A percentile compares a stretch with the other conserved stretches of the same genome.
Conservation (phyloP, 2,888 invertebrate genomes). For the Hololepta plana region DNA sequence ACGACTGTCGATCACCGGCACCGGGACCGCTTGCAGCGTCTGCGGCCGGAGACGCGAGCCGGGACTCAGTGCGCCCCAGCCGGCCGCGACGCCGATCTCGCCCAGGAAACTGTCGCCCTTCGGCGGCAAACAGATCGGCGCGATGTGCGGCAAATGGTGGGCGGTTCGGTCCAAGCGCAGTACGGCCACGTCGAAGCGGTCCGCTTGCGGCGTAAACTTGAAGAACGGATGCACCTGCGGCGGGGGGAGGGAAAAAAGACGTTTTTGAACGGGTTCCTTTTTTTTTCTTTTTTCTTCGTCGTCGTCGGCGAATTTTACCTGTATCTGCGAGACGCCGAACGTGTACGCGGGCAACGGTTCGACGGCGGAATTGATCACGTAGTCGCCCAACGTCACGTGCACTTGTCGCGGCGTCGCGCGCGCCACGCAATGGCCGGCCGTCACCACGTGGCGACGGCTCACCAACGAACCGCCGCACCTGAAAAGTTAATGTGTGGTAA, state of each 20-base stretch:
- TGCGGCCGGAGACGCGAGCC: slow-evolving; percentile 77
- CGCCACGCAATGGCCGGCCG: slow-evolving; percentile 88
- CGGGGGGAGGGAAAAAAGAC: not conserved
- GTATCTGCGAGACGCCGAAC: slow-evolving; percentile 78
- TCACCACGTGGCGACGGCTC: slow-evolving; percentile 79
- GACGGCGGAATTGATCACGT: slow-evolving; percentile 84
- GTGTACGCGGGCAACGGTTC: slow-evolving; percentile 84
- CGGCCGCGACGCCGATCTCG: slow-evolving; percentile 82
- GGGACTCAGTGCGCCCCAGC: slow-evolving; percentile 76
- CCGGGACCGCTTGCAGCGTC: slow-evolving; percentile 79
- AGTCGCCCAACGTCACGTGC: slow-evolving; percentile 80
- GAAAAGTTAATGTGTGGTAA: slow-evolving; percentile 16
- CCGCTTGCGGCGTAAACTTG: slow-evolving; percentile 85
- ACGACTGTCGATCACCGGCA: slow-evolving; percentile 82
- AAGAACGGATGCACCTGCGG: slow-evolving; percentile 75
- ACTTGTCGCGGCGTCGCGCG: slow-evolving; percentile 80
- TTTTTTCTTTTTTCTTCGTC: slow-evolving; percentile 1
- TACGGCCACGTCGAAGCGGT: slow-evolving; percentile 82
- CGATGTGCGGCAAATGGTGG: slow-evolving; percentile 80
- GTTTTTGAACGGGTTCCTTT: not conserved
- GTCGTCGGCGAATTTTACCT: slow-evolving; percentile 30
- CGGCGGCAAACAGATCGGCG: slow-evolving; percentile 80
- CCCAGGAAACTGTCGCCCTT: slow-evolving; percentile 80
- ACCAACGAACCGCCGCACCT: slow-evolving; percentile 87
- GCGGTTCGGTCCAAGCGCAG: slow-evolving; percentile 72